phyloP scores from a whole-genome alignment of 1,140 invertebrate species.

The Anastatus disparis region DNA sequence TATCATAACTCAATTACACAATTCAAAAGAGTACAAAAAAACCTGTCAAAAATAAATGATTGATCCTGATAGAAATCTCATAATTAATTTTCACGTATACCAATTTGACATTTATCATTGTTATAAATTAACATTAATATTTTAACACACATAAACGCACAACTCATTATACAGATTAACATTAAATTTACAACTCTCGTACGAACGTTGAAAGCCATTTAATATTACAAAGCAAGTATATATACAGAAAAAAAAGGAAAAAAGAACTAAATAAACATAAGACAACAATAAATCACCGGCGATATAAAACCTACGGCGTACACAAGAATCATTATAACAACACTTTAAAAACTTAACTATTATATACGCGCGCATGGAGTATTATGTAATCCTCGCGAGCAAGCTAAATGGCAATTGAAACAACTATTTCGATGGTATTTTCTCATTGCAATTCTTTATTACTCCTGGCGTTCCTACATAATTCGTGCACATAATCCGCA shows the following conservation, averaged over 20 bases:
- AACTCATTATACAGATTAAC: background rate
- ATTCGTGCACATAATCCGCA: background rate
- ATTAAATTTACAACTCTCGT: too few species aligned
- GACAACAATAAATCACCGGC: background rate
- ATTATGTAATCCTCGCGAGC: too few species aligned
- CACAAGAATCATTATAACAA: background rate
- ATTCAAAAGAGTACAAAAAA: too few species aligned
- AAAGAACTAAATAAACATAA: background rate
- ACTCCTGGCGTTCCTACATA: background rate
- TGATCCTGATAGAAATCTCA: too few species aligned
- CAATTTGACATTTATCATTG: too few species aligned
- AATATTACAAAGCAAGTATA: background rate
- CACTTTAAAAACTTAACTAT: constrained; percentile 6
- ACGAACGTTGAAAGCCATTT: background rate
- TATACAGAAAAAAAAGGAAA: background rate
- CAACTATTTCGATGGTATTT: background rate
- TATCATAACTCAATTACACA: too few species aligned
- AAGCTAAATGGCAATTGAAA: background rate
- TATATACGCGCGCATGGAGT: background rate
- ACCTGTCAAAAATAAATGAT: too few species aligned
- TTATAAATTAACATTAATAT: background rate
- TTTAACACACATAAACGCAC: background rate
- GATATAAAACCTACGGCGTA: background rate
- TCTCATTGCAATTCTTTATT: background rate
- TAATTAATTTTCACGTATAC: too few species aligned